Conservation (phyloP, 2,888 invertebrate species). For the Eupithecia inturbata region DNA sequence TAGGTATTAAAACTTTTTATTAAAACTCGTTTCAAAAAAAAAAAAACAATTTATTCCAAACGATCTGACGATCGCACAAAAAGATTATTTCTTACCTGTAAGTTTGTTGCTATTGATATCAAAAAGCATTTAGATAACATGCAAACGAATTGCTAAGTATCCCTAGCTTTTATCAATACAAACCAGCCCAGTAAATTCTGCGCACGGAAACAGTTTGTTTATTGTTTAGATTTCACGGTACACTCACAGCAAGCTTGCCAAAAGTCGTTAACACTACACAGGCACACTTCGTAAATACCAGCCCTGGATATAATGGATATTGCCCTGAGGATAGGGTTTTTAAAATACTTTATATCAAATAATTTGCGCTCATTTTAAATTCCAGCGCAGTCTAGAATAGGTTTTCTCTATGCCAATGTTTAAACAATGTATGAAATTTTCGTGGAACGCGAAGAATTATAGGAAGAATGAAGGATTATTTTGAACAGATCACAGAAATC, state of each 20-base stretch:
- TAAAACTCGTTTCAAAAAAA: not conserved
- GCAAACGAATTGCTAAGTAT: not conserved
- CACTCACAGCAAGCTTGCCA: slow-evolving; percentile 64
- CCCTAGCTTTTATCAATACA: slow-evolving; percentile 17
- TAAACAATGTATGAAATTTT: not conserved
- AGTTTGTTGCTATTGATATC: not conserved
- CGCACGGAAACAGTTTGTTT: slow-evolving; percentile 72
- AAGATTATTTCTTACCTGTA: not conserved
- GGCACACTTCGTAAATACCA: slow-evolving; percentile 70
- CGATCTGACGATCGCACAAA: not conserved
- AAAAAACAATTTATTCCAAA: too few relatives aligned
- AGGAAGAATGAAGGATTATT: too few relatives aligned
- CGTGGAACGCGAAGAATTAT: not conserved
- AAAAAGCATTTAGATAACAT: not conserved
- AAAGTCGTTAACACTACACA: slow-evolving; percentile 75
- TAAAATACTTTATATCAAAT: slow-evolving; percentile 4
- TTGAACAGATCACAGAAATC: not conserved
- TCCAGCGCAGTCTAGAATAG: not conserved
- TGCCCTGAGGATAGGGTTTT: slow-evolving; percentile 20
- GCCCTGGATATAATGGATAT: slow-evolving; percentile 45
- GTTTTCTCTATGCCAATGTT: not conserved
- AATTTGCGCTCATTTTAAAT: not conserved
- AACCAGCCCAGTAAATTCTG: slow-evolving; percentile 52
- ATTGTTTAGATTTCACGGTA: slow-evolving; percentile 68
- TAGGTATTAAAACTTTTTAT: too few relatives aligned